These are phyloP conservation scores for Sander lucioperca DNA, from an alignment of 2,113 vertebrate species.

Conservation along the genomic window DNA sequence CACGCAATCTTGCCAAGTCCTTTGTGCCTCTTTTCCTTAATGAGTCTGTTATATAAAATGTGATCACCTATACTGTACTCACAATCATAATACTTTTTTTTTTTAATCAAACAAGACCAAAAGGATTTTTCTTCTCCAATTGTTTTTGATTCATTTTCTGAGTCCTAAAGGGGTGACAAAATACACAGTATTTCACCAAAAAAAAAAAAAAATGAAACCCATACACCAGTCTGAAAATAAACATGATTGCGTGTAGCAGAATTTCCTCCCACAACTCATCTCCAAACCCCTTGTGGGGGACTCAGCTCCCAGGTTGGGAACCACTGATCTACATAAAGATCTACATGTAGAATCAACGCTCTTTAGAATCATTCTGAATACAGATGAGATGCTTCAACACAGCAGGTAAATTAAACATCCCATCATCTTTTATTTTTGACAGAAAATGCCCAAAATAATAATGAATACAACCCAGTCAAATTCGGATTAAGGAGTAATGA, in stretches of 20 bases:
- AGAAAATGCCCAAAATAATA: constrained; percentile 30
- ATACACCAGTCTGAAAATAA: background rate
- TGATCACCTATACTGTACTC: constrained; percentile 27
- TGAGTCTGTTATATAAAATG: constrained; percentile 33
- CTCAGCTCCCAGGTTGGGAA: background rate
- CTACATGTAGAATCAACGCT: constrained; percentile 5
- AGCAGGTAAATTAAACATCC: constrained; percentile 44
- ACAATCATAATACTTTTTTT: constrained; percentile 4
- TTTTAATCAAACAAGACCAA: constrained; percentile 11
- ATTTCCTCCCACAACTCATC: constrained; percentile 1
- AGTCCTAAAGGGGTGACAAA: background rate
- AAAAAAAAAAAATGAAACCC: background rate
- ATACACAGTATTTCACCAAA: background rate
- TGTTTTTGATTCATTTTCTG: background rate
- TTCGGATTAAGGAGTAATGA: constrained; percentile 1
- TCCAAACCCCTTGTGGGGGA: background rate
- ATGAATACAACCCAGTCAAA: constrained; percentile 21
- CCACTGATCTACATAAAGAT: constrained; percentile 24
- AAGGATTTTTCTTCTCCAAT: background rate
- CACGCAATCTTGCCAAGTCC: constrained; percentile 65
- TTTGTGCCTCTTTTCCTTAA: constrained; percentile 58
- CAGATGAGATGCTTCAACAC: constrained; percentile 37
- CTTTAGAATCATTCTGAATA: constrained; percentile 21
- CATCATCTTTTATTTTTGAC: constrained; percentile 23
- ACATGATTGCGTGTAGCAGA: background rate